Conservation (phyloP, 2,797 vertebrate genomes). For the Psittacula echo region DNA sequence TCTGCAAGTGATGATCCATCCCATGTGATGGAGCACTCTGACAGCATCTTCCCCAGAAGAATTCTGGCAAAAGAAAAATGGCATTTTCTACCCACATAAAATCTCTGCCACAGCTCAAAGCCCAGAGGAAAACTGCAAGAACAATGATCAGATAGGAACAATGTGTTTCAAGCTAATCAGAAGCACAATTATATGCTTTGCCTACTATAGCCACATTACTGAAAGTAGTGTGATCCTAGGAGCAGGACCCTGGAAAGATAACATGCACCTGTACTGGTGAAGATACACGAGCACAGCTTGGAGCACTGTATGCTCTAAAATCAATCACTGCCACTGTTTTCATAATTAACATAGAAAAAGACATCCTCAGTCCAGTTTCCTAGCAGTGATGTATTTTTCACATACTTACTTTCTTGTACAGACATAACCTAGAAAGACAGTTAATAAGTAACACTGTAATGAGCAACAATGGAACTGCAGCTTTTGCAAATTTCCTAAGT, state of each 20-base stretch:
- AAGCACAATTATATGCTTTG: neutral
- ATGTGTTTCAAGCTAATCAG: neutral
- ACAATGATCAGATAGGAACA: neutral
- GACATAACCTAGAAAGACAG: neutral
- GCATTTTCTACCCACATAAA: conserved; percentile 33
- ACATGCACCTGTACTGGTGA: accelerated
- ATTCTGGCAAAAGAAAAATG: conserved; percentile 21
- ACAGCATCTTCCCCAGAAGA: conserved; percentile 27
- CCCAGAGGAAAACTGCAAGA: conserved; percentile 1
- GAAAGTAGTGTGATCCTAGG: neutral
- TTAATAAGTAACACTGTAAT: neutral
- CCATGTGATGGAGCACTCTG: conserved; percentile 25
- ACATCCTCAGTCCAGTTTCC: neutral
- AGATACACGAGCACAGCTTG: neutral
- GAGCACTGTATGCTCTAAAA: neutral
- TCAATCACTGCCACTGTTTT: neutral
- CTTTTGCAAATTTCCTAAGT: neutral
- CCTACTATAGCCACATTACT: neutral
- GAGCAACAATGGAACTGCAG: neutral
- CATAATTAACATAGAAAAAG: neutral
- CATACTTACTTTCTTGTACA: neutral
- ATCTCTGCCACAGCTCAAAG: neutral
- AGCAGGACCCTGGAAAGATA: neutral
- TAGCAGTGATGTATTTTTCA: neutral
- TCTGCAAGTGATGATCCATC: conserved; percentile 5